Evolutionary conservation across 2,888 invertebrate genomes (phyloP).

Genomic region (Megalurothrips usitatus): DNA sequence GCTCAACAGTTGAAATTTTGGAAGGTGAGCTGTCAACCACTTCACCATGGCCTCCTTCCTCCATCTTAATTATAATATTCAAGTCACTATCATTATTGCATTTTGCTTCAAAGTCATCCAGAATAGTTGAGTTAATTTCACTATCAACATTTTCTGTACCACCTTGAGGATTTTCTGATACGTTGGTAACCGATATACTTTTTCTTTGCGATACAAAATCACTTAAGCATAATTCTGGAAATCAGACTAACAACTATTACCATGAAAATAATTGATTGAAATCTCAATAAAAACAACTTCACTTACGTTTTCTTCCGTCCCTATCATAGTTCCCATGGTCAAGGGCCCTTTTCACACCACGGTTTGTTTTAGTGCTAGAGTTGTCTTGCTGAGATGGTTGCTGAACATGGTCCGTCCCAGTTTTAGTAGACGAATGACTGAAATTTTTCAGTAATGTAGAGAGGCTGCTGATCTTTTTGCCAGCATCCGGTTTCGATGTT

Average conservation of each 20-base stretch:
- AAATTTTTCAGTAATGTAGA: slow-evolving; percentile 6
- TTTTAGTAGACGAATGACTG: not conserved
- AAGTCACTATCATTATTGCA: too few species aligned
- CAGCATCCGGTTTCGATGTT: slow-evolving; percentile 37
- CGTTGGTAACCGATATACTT: not conserved
- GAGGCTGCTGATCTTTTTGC: slow-evolving; percentile 32
- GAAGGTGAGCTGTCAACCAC: too few species aligned
- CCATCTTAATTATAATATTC: too few species aligned
- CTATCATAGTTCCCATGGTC: not conserved
- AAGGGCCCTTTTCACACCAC: not conserved
- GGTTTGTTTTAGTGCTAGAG: not conserved
- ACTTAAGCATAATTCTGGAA: not conserved
- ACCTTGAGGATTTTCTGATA: too few species aligned
- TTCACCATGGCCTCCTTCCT: too few species aligned
- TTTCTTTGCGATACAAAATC: not conserved
- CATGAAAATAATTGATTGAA: not conserved
- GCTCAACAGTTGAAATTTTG: too few species aligned
- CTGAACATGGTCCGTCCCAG: not conserved
- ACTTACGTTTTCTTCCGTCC: not conserved
- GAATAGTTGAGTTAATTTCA: too few species aligned
- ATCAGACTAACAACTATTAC: not conserved
- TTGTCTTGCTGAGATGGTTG: not conserved
- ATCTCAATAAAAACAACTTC: not conserved
- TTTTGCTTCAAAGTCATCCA: too few species aligned
- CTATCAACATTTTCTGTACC: too few species aligned